Base-by-base conservation (phyloP, 1,140 invertebrate genomes). In the Physella acuta region DNA sequence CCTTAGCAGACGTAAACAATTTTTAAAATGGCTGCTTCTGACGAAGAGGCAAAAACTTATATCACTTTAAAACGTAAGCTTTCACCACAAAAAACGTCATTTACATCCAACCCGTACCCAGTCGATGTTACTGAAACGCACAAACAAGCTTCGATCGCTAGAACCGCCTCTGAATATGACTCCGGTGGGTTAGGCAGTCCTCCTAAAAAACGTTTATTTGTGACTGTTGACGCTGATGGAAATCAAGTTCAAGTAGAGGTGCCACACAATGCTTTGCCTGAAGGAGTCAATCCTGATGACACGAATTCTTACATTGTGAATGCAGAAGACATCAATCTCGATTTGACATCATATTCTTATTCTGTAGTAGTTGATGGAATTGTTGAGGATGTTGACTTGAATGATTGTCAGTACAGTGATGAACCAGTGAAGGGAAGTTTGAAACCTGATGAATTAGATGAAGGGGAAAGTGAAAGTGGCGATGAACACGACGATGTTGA, bases 371-470 rank as follows among this genome's bases (percentile, higher is more conserved):
- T 68, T 30, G 66, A 68, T 33, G 66, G 66, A 1, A 68, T 68
- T 49, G 66, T 68, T 1, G 66, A 68, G 51, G 66, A 68, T 68
- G 66, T 68, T 58, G 66, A 68, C 20, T 51, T 68, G 24, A 68
- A 68, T 60, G 56, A 68, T n/a, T 68, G 66, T 60, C 66, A 68
- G 16, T 68, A 68, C 24, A 31, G 36, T 17, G 66, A 68, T 26
- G 66, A 68, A 49, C 37, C 56, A n/a, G 66, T 68, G 30, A 68
- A 68, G 60, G 66, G 56, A 49, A 39, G 11, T 24, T 3, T 59
- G 11, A 60, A 60, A 51, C 16, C 36, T 26, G 55, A 49, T 14
- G 36, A 68, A 36, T n/a, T 26, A n/a, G 66, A 59, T 31, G 53
- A 59, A 31, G 56, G 37, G 30, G 66, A 68, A 30, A 68, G 66